Evolutionary conservation across 2,888 invertebrate genomes (phyloP).

Genomic region (Tipula vernalis): DNA sequence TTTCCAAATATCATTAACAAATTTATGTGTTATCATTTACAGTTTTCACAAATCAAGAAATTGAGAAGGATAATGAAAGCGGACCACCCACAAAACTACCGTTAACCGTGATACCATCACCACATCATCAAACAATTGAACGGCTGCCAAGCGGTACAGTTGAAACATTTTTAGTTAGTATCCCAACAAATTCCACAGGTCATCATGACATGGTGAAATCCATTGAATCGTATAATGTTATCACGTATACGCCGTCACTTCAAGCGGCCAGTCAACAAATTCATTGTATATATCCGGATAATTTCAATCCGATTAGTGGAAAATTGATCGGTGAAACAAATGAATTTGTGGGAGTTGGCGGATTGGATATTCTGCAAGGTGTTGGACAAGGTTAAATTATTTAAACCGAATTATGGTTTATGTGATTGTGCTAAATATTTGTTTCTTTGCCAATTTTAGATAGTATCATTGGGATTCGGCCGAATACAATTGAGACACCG

Average conservation of each 20-base stretch:
- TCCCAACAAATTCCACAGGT: background rate
- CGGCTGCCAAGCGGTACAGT: constrained; percentile 10
- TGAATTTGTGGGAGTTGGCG: constrained; percentile 32
- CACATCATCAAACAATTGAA: background rate
- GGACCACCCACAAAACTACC: constrained; percentile 21
- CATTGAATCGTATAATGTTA: background rate
- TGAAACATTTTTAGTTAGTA: constrained; percentile 15
- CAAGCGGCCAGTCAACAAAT: constrained; percentile 6
- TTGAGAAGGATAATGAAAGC: constrained; percentile 33
- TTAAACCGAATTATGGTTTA: background rate
- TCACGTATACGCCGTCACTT: background rate
- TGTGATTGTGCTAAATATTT: background rate
- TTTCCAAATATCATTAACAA: background rate
- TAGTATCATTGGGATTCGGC: constrained; percentile 33
- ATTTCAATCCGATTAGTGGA: background rate
- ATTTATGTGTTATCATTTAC: background rate
- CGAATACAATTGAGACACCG: constrained; percentile 20
- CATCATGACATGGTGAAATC: background rate
- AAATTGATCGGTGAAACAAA: constrained; percentile 16
- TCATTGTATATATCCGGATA: background rate
- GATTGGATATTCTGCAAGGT: constrained; percentile 34
- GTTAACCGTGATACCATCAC: constrained; percentile 32
- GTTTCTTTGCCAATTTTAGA: constrained; percentile 22
- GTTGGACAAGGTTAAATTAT: constrained; percentile 29
- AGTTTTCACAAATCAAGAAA: constrained; percentile 35